Percentiles rank a stretch among this genome's conserved stretches.
Evolutionary conservation across 2,797 vertebrate genomes (phyloP).

Genomic region (Taeniopygia guttata): DNA sequence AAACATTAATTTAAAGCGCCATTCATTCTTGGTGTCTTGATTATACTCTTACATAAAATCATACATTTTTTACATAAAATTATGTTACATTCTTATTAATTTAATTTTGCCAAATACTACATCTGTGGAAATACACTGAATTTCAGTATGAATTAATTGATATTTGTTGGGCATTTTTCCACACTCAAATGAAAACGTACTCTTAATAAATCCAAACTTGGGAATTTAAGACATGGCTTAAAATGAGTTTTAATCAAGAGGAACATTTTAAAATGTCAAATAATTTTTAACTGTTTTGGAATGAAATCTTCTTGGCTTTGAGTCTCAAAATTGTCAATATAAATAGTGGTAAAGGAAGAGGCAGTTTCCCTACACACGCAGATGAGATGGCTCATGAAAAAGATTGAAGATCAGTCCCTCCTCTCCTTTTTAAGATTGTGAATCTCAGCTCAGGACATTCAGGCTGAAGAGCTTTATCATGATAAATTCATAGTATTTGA

Average conservation of each 20-base stretch:
- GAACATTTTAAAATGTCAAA: not conserved
- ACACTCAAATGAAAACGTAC: not conserved
- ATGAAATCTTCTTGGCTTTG: not conserved
- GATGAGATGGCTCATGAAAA: not conserved
- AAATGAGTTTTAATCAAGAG: not conserved
- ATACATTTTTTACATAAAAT: not conserved
- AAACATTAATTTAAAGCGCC: not conserved
- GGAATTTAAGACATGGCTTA: not conserved
- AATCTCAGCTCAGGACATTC: not conserved
- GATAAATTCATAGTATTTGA: not conserved
- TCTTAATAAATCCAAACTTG: not conserved
- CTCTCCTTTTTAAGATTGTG: not conserved
- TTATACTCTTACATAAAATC: not conserved
- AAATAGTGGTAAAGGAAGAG: not conserved
- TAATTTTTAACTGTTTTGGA: not conserved
- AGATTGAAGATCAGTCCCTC: not conserved
- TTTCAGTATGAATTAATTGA: not conserved
- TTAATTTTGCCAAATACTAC: not conserved
- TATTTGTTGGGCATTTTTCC: not conserved
- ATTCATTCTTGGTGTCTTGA: not conserved
- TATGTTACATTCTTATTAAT: not conserved
- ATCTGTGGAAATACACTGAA: not conserved
- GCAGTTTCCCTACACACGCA: not conserved
- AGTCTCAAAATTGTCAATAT: not conserved
- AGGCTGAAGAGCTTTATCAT: not conserved